Evolutionary conservation across 2,888 invertebrate species (phyloP).

Genomic region (Lasioglossum leucozonium): DNA sequence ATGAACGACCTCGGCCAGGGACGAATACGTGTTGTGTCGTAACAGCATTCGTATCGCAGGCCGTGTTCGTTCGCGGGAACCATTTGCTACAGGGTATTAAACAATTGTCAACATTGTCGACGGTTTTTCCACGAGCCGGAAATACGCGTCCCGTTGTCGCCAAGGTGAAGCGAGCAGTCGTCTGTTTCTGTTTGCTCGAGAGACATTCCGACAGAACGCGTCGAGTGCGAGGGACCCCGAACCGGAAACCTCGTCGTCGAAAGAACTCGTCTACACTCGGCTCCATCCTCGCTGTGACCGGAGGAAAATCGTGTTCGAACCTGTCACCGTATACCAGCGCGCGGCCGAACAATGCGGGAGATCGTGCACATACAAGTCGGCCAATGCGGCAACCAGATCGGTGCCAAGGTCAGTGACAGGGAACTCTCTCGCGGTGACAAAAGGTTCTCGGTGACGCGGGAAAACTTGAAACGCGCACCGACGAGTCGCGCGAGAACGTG

Average conservation of each 20-base stretch:
- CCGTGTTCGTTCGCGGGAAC: constrained; percentile 63
- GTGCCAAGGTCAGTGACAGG: constrained; percentile 87
- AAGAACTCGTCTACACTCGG: not conserved
- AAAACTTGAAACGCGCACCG: not conserved
- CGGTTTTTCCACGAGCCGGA: not conserved
- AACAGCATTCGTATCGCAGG: constrained; percentile 77
- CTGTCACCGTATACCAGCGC: not conserved
- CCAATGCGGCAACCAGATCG: constrained; percentile 96
- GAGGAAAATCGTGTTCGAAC: not conserved
- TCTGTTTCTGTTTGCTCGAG: constrained; percentile 52
- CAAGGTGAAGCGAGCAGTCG: constrained; percentile 50
- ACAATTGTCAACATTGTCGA: not conserved
- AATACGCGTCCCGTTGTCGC: constrained; percentile 19
- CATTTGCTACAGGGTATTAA: constrained; percentile 16
- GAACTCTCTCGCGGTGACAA: not conserved
- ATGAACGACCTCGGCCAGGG: constrained; percentile 60
- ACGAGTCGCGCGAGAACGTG: not conserved
- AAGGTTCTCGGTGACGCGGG: constrained; percentile 2
- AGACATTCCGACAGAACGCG: not conserved
- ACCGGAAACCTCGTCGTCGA: constrained; percentile 28
- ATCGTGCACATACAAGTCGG: constrained; percentile 93
- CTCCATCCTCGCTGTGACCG: constrained; percentile 3
- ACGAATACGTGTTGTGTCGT: constrained; percentile 79
- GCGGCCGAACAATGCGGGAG: constrained; percentile 89
- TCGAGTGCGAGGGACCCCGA: constrained; percentile 28